phyloP scores from a whole-genome alignment of 1,140 invertebrate genomes.

The Pseudachorutes palmiensis region DNA sequence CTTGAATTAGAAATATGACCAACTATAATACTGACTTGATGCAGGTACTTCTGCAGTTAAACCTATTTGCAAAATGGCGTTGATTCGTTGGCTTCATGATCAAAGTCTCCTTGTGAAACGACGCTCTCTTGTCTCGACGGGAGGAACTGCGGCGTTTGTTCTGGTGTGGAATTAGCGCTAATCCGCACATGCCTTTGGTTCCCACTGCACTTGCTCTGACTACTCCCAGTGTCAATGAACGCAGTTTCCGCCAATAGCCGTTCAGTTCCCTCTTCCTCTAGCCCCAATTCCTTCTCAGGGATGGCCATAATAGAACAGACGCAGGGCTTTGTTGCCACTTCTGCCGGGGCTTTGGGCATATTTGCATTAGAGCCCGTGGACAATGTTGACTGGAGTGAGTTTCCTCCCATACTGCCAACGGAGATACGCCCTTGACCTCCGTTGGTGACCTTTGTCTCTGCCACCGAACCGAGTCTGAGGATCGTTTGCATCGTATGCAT shows the following conservation, averaged over 20 bases:
- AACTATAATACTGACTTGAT: too few relatives aligned
- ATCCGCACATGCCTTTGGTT: background rate
- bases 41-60: too few relatives aligned
- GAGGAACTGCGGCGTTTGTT: background rate
- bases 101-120: background rate
- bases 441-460: constrained; percentile 28
- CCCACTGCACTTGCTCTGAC: background rate
- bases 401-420: constrained; percentile 3
- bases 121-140: background rate
- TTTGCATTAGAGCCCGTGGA: background rate
- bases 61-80: constrained; percentile 34
- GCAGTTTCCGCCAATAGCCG: constrained; percentile 26
- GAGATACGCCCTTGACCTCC: constrained; percentile 19
- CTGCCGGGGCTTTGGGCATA: background rate
- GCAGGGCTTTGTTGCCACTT: background rate
- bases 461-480: constrained; percentile 29
- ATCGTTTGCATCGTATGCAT: constrained; percentile 37
- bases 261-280: constrained; percentile 5
- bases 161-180: background rate
- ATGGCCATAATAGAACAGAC: background rate
- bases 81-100: constrained; percentile 24
- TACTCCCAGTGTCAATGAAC: constrained; percentile 18
- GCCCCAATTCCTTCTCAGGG: background rate
- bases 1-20: too few relatives aligned
- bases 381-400: background rate